Conservation (phyloP, 1,140 invertebrate genomes). For the Chionoecetes opilio region DNA sequence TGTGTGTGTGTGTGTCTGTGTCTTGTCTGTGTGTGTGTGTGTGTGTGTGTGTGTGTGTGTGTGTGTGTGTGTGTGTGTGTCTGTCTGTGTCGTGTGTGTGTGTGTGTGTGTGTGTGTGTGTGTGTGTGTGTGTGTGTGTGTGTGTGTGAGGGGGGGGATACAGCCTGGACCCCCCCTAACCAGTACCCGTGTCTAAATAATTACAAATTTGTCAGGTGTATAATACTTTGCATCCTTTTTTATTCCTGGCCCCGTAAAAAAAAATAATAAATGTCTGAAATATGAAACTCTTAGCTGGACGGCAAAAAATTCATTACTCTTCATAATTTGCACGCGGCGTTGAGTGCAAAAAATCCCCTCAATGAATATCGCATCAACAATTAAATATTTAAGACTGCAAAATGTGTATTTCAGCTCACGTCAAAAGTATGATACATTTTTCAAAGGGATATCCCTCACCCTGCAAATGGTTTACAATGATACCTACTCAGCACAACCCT, state of each 20-base stretch:
- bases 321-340: neutral
- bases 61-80: conserved; percentile 51
- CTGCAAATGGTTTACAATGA: neutral
- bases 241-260: neutral
- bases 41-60: conserved; percentile 33
- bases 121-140: neutral
- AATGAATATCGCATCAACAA: conserved; percentile 1
- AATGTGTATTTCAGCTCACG: neutral
- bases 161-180: neutral
- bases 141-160: no score
- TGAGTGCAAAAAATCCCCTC: neutral
- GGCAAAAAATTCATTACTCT: conserved; percentile 9
- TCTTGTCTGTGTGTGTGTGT: conserved; percentile 19
- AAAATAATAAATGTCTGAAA: neutral
- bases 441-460: neutral
- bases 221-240: conserved; percentile 22
- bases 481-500: no score
- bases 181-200: neutral
- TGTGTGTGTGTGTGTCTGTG: conserved; percentile 35
- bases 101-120: neutral
- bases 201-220: conserved; percentile 33
- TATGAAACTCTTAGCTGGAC: conserved; percentile 5
- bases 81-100: neutral
- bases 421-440: neutral
- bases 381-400: conserved; percentile 12